phyloP scores from a whole-genome alignment of 2,113 vertebrate species.

The Synchiropus splendidus region DNA sequence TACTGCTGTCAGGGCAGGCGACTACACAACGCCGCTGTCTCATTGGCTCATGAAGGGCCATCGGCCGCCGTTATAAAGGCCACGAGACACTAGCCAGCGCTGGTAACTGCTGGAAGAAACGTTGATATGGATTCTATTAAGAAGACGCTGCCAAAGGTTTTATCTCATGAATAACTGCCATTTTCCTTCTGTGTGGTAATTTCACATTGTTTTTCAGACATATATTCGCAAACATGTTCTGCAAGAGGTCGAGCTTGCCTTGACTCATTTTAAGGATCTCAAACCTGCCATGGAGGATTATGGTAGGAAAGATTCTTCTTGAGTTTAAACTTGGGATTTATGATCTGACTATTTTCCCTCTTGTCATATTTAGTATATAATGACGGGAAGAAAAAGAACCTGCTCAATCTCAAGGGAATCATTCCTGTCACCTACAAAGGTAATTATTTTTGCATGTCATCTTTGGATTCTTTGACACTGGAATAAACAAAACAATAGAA shows the following conservation, averaged over 20 bases:
- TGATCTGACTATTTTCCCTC: no score
- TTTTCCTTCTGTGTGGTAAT: not conserved
- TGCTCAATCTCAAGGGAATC: conserved; percentile 84
- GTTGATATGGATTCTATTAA: conserved; percentile 51
- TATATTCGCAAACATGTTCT: conserved; percentile 79
- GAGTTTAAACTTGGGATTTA: no score
- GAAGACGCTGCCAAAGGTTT: conserved; percentile 83
- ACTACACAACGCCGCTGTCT: conserved; percentile 13
- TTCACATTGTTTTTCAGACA: conserved; percentile 49
- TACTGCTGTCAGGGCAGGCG: conserved; percentile 4
- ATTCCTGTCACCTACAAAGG: conserved; percentile 32
- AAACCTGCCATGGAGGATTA: conserved; percentile 77
- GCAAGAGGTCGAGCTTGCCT: conserved; percentile 70
- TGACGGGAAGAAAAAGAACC: conserved; percentile 73
- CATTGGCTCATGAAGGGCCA: conserved; percentile 7
- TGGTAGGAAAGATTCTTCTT: conserved; percentile 58
- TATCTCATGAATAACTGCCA: not conserved
- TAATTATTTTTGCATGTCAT: no score
- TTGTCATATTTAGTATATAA: conserved; percentile 74
- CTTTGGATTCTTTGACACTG: no score
- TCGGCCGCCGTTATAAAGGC: conserved; percentile 15
- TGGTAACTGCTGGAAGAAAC: not conserved
- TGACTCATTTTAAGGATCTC: conserved; percentile 77
- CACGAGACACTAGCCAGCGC: not conserved
- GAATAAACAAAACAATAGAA: no score